These are phyloP conservation scores for Centrocercus urophasianus DNA, from an alignment of 2,113 vertebrate genomes.

Conservation along the genomic window DNA sequence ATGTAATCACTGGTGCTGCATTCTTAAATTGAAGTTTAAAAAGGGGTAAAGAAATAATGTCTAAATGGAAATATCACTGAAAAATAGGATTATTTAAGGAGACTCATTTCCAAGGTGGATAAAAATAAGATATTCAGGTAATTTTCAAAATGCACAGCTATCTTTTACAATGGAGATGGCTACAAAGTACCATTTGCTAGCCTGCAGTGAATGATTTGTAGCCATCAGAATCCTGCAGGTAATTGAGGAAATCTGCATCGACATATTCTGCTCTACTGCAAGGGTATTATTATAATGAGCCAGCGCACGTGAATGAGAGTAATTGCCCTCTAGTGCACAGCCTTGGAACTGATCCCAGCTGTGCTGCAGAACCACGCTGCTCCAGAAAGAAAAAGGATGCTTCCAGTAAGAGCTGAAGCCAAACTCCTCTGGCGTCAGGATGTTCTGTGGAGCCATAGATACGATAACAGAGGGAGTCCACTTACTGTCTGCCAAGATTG, in stretches of 20 bases:
- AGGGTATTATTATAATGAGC: conserved; percentile 56
- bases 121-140: conserved; percentile 74
- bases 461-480: background rate
- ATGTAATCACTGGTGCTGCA: conserved; percentile 27
- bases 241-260: conserved; percentile 71
- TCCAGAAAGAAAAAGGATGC: background rate
- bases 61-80: conserved; percentile 45
- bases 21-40: conserved; percentile 56
- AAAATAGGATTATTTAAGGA: conserved; percentile 70
- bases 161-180: conserved; percentile 58
- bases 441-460: background rate
- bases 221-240: conserved; percentile 75
- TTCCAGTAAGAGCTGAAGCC: background rate
- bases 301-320: background rate
- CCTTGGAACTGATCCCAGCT: conserved; percentile 60
- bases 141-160: conserved; percentile 73
- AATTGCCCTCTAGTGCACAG: conserved; percentile 75
- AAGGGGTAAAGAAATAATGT: conserved; percentile 60
- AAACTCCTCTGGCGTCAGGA: background rate
- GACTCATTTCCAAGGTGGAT: conserved; percentile 53
- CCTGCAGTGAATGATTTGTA: conserved; percentile 70
- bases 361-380: background rate
- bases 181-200: conserved; percentile 68
- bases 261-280: conserved; percentile 34
- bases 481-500: rapidly evolving